These are phyloP conservation scores for Lathronympha strigana DNA, from an alignment of 2,888 invertebrate genomes.

Conservation along the genomic window DNA sequence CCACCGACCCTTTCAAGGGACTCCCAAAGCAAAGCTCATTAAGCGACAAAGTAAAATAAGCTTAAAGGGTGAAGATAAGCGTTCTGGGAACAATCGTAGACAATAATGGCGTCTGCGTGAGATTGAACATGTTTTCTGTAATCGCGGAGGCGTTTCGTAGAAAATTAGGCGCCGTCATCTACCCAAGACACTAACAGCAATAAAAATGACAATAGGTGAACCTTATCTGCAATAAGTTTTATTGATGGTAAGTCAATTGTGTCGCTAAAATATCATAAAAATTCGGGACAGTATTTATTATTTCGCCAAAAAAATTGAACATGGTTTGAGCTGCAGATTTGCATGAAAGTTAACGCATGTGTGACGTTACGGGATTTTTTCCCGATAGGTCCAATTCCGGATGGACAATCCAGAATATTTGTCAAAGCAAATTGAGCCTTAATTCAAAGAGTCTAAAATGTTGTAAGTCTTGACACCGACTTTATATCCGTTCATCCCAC, in stretches of 20 bases:
- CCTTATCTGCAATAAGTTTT: background rate
- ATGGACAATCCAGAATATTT: background rate
- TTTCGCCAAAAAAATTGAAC: conserved; percentile 1
- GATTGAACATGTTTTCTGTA: conserved; percentile 22
- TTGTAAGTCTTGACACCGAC: background rate
- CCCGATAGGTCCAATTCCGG: background rate
- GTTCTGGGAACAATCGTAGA: conserved; percentile 33
- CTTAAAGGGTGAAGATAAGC: conserved; percentile 37
- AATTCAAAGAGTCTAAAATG: background rate
- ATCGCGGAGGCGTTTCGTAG: conserved; percentile 13
- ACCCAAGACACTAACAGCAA: background rate
- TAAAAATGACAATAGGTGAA: background rate
- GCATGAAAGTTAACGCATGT: background rate
- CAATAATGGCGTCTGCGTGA: conserved; percentile 11
- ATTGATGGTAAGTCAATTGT: background rate
- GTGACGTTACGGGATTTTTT: background rate
- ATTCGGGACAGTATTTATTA: background rate
- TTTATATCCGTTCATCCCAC: background rate
- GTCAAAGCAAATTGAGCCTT: background rate
- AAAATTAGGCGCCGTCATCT: background rate
- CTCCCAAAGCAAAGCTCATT: conserved; percentile 24
- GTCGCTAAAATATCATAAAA: background rate
- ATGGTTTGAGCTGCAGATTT: background rate
- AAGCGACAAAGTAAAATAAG: conserved; percentile 26
- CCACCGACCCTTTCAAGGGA: conserved; percentile 25